These are phyloP conservation scores for Chrysaora quinquecirrha DNA, from an alignment of 30 jellyfish, hydroid and myxozoan genomes.

Conservation along the genomic window DNA sequence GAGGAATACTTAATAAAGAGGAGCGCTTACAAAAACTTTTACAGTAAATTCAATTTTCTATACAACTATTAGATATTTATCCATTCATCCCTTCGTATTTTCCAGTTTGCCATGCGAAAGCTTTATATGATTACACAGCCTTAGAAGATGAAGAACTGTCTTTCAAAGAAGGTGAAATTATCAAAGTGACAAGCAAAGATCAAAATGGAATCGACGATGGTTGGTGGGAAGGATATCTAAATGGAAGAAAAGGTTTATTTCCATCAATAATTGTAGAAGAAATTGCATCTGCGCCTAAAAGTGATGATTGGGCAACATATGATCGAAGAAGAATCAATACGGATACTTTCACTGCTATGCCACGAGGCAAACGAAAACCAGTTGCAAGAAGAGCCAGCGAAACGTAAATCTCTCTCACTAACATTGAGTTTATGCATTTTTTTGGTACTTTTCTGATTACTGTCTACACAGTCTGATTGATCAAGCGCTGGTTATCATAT, in stretches of 20 bases:
- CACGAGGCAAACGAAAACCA: conserved; percentile 25
- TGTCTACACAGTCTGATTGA: too few species aligned
- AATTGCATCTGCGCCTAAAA: conserved; percentile 11
- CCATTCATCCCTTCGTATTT: too few species aligned
- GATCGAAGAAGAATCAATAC: conserved; percentile 66
- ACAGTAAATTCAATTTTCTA: too few species aligned
- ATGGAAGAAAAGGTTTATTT: conserved; percentile 84
- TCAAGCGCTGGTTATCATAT: too few species aligned
- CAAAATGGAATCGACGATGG: conserved; percentile 97
- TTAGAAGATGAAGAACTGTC: conserved; percentile 91
- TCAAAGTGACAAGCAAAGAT: conserved; percentile 76
- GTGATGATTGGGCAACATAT: conserved; percentile 20
- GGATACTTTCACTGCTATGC: conserved; percentile 60
- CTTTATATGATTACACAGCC: conserved; percentile 89
- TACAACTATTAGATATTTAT: too few species aligned
- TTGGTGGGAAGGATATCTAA: conserved; percentile 97
- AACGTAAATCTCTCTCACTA: conserved; percentile 4
- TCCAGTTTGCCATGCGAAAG: conserved; percentile 86
- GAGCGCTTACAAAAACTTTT: too few species aligned
- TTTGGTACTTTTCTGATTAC: background rate
- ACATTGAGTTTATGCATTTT: too few species aligned
- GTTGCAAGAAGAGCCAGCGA: conserved; percentile 49
- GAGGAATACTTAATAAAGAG: too few species aligned
- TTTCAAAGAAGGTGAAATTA: conserved; percentile 94
- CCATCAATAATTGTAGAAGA: conserved; percentile 92